Base-by-base conservation (phyloP, 2,113 vertebrate genomes). In the Ginglymostoma cirratum region DNA sequence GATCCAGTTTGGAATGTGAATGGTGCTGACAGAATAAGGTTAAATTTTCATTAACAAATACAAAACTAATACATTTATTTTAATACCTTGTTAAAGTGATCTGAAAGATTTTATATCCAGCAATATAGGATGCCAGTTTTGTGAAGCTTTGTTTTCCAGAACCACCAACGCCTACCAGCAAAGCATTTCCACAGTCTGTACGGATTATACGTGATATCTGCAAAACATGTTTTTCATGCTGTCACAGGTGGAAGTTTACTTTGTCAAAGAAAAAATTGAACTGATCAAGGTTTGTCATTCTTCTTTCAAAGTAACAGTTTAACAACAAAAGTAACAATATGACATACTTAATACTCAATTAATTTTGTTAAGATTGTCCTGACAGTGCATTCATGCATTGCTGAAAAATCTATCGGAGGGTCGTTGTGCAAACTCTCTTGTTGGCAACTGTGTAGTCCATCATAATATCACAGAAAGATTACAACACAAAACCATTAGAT, bases 121-220 rank as follows among this genome's bases (percentile, higher is more conserved):
- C 98, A 97, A 98, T 98, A 96, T 97, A 98, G 52, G 98, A 98
- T 0, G 98, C 98, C 96, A 98, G 48, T 55, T 97, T 97, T 61
- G 98, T 98, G 96, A 98, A 97, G 95, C 98, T 98, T 96, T 98
- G 98, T 95, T 98, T 98, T 96, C 98, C 98, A 0, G 98, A 98
- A 61, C 98, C 98, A 94, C 98, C 98, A 38, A 98, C 98, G 61
- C 98, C 98, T 96, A 98, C 98, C 96, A 98, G 97, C 97, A 98
- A 96, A 2, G 98, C 98, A 96, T 98, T 98, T 96, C 98, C 98
- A 97, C 97, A 97, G 0, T 97, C 96, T 90, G 97, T 97, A 24
- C 98, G 97, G 96, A 98, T 97, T 97, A 98, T 97, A 65, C 98
- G 97, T 89, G 98, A 98, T 96, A 98, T 97, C 98, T 98, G 70